Base-by-base conservation (phyloP, 2,888 invertebrate genomes). In the Platynereis dumerilii region DNA sequence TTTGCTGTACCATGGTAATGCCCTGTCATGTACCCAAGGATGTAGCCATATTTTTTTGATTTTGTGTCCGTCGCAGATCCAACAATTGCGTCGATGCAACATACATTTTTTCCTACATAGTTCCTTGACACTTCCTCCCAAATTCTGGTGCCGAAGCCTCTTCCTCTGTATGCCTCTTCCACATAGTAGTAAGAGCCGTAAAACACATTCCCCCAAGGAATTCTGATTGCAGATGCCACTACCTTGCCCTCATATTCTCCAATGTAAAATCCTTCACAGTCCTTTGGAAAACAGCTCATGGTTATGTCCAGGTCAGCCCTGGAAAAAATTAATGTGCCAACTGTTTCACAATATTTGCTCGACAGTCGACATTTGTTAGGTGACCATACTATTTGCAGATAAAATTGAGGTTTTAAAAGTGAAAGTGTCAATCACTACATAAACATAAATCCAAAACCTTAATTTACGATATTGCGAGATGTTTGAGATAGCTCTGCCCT, bases 141-240 rank as follows among this genome's bases (percentile, higher is more conserved):
- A 5, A 69, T 29, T 39, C 69, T 28, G 12, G 67, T 68, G 0
- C 69, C 67, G 53, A 58, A 68, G 28, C 69, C 69, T 2, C 34
- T 26, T 15, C 67, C 42, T 17, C 69, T 27, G 57, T 60, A 54
- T 39, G 27, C 22, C 44, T 64, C 55, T 1, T 52, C 65, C 45
- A 69, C 69, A 53, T 62, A 69, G 42, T 68, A 69, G 2, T 24
- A 28, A 7, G 69, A 69, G 10, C 67, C 69, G 26, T 62, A 69
- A 57, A 56, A 65, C 17, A 64, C 63, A 2, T 48, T 27, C 0
- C 59, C 29, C 67, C 64, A 61, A 2, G 61, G 65, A 44, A 69
- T 48, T 3, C 67, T 60, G 10, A 68, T 58, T 15, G 61, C 55
- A 15, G 65, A 65, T 0, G 69, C 67, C 24, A 70, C 64, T 1